Conservation (phyloP, 2,888 invertebrate species). For the Drosophila nigricruria region DNA sequence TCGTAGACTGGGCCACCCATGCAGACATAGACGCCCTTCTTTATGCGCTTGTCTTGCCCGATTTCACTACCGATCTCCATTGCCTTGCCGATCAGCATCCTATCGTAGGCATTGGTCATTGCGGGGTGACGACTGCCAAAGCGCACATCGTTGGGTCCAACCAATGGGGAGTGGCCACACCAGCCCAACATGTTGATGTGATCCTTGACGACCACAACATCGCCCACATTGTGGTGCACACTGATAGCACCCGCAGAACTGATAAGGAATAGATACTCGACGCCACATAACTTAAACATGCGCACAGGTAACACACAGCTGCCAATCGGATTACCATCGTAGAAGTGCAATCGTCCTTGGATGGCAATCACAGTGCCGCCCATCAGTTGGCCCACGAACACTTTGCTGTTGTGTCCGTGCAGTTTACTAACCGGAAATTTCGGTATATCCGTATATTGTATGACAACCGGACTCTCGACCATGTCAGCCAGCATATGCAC, state of each 20-base stretch:
- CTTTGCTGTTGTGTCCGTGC: conserved; percentile 93
- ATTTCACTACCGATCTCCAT: conserved; percentile 89
- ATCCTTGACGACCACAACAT: conserved; percentile 98
- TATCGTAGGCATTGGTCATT: conserved; percentile 95
- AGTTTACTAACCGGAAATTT: conserved; percentile 96
- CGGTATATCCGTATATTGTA: conserved; percentile 95
- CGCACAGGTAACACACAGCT: conserved; percentile 97
- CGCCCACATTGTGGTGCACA: conserved; percentile 93
- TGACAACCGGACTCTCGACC: conserved; percentile 89
- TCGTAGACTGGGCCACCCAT: conserved; percentile 97
- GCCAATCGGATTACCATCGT: conserved; percentile 97
- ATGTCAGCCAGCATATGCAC: conserved; percentile 89
- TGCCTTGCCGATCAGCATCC: conserved; percentile 89
- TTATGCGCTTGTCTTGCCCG: conserved; percentile 89
- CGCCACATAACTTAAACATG: conserved; percentile 97
- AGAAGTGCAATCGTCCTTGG: conserved; percentile 98
- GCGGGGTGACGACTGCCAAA: conserved; percentile 92
- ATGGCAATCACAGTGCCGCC: conserved; percentile 95
- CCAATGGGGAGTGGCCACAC: conserved; percentile 94
- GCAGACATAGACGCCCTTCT: conserved; percentile 97
- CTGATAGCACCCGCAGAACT: conserved; percentile 99
- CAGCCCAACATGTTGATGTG: conserved; percentile 99
- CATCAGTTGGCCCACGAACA: conserved; percentile 95
- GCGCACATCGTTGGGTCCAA: conserved; percentile 96
- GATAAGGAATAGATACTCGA: conserved; percentile 94